Percentiles rank a stretch among this genome's conserved stretches.
Evolutionary conservation across 1,140 invertebrate genomes (phyloP).

Genomic region (Panagrolaimus sp.): DNA sequence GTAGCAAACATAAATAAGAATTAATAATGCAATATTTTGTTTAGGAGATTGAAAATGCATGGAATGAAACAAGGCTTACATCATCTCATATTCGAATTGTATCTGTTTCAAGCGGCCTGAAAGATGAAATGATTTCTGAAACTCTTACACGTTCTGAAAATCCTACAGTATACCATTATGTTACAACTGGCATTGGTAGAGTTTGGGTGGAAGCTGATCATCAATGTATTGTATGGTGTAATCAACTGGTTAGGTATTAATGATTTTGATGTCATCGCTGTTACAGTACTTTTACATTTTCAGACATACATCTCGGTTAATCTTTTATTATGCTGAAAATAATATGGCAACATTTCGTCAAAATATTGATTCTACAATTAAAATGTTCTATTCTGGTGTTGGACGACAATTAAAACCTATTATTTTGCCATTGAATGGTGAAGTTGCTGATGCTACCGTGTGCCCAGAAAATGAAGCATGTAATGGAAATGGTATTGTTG

Average conservation of each 20-base stretch:
- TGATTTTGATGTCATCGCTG: background rate
- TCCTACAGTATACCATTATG: slow-evolving; percentile 22
- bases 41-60: slow-evolving; percentile 23
- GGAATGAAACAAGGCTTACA: slow-evolving; percentile 8
- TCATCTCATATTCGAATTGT: slow-evolving; percentile 34
- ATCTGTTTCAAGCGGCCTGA: slow-evolving; percentile 42
- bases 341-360: background rate
- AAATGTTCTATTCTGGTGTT: background rate
- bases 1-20: no score
- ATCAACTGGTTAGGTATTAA: slow-evolving; percentile 45
- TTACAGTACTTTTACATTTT: background rate
- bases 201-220: slow-evolving; percentile 51
- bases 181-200: slow-evolving; percentile 36
- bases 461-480: background rate
- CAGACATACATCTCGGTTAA: slow-evolving; percentile 41
- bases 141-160: slow-evolving; percentile 38
- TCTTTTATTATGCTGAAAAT: slow-evolving; percentile 39
- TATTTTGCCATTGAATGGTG: background rate
- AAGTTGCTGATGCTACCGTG: background rate
- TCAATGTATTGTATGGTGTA: slow-evolving; percentile 52
- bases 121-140: slow-evolving; percentile 40
- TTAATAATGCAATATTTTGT: no score
- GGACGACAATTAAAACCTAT: background rate
- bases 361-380: slow-evolving; percentile 7
- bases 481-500: no score